A percentile compares a stretch with the other conserved stretches of the same genome.
Conservation (phyloP, 2,888 invertebrate genomes). For the Icerya purchasi region DNA sequence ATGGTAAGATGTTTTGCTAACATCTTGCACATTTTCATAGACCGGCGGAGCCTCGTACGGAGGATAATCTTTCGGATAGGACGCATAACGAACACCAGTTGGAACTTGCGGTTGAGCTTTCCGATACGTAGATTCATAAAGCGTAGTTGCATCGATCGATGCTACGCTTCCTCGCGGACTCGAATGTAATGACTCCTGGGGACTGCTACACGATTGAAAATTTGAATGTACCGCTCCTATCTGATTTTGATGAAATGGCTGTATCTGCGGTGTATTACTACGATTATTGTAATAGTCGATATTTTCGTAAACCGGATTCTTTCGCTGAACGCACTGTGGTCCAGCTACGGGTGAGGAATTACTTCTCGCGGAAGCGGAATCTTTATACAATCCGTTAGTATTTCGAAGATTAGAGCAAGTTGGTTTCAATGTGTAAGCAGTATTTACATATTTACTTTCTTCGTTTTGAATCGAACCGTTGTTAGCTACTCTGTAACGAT, state of each 20-base stretch:
- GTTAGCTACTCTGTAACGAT: background rate
- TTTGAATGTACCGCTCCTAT: constrained; percentile 27
- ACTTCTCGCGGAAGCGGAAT: background rate
- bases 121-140: constrained; percentile 35
- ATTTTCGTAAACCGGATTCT: constrained; percentile 53
- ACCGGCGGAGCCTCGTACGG: constrained; percentile 34
- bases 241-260: constrained; percentile 36
- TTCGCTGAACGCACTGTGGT: background rate
- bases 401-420: no score
- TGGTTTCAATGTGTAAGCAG: no score
- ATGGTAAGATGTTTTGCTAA: constrained; percentile 24
- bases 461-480: background rate
- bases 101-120: constrained; percentile 69
- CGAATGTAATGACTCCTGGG: constrained; percentile 29
- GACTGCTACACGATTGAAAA: constrained; percentile 27
- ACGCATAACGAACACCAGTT: constrained; percentile 25
- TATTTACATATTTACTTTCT: background rate
- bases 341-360: background rate
- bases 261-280: constrained; percentile 28
- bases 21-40: constrained; percentile 41
- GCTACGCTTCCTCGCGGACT: constrained; percentile 27
- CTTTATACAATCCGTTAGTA: background rate
- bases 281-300: constrained; percentile 52
- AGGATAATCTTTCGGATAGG: constrained; percentile 22
- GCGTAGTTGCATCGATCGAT: constrained; percentile 24